Evolutionary conservation across 2,113 vertebrate species (phyloP).

Genomic region (Machaerirhynchus nigripectus): DNA sequence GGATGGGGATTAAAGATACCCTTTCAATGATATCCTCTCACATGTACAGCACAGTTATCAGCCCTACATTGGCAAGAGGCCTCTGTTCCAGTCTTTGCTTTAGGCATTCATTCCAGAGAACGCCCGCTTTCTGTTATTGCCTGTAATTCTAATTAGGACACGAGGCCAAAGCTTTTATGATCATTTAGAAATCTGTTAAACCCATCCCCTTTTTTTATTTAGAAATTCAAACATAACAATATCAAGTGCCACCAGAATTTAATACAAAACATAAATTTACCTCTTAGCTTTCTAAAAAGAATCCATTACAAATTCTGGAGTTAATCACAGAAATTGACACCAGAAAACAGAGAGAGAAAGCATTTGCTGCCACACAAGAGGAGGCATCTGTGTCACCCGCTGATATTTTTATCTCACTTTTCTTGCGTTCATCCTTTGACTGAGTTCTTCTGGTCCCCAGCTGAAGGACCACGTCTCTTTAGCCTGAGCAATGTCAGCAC

Average conservation of each 20-base stretch:
- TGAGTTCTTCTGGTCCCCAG: not conserved
- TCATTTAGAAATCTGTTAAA: not conserved
- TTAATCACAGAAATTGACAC: not conserved
- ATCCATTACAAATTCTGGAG: not conserved
- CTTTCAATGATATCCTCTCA: not conserved
- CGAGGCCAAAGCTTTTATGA: not conserved
- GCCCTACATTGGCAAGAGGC: not conserved
- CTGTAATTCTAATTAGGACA: slow-evolving; percentile 26
- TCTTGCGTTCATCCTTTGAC: not conserved
- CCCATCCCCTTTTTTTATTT: not conserved
- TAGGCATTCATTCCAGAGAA: not conserved
- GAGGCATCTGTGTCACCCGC: not conserved
- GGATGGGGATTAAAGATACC: not conserved
- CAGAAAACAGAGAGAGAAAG: not conserved
- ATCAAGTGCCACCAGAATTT: not conserved
- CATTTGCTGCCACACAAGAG: not conserved
- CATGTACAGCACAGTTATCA: not conserved
- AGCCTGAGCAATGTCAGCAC: not conserved
- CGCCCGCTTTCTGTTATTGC: not conserved
- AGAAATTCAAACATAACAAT: not conserved
- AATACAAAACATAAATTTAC: not conserved
- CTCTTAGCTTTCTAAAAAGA: not conserved
- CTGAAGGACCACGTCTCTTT: not conserved
- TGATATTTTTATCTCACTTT: slow-evolving; percentile 3
- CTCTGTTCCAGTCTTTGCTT: not conserved